Evolutionary conservation across 2,113 vertebrate species (phyloP), one percentile per base, ranked within the genome.

Genomic region (Jaculus jaculus): DNA sequence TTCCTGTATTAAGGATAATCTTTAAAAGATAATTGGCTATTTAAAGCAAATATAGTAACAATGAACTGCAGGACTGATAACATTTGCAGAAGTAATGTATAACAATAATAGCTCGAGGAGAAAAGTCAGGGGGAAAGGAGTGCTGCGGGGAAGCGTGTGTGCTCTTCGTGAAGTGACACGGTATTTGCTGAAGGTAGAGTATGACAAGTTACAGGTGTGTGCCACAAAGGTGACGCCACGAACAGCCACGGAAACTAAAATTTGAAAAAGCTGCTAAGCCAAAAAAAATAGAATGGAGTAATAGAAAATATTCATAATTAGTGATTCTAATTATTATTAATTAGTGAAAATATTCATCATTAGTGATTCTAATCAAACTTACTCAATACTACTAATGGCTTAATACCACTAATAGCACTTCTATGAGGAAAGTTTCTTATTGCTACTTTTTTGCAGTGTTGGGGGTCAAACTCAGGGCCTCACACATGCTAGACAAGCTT

Each of bases 281-380:
- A 39, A 71, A 9, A 71, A 9, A 60, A 42, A 84, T 81, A 78
- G 81, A 78, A 86, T 74, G 26, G 11, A 54, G 13, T 54, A 16
- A 54, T 23, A 80, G 79, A 69, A 75, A 84, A 30, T 68, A 82
- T 86, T 90, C 83, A 12, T 74, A 39, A 88, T 51, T 86, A 63
- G 61, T n/a, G n/a, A n/a, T n/a, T n/a, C n/a, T n/a, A n/a, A n/a
- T n/a, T n/a, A n/a, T n/a, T n/a, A n/a, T n/a, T n/a, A n/a, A n/a
- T n/a, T n/a, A n/a, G n/a, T n/a, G 79, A 69, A 75, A 84, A 30
- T 68, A 82, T 86, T 90, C 83, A 12, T 74, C n/a, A 88, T 51
- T 86, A 63, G 61, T n/a, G n/a, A n/a, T 54, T 54, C 54, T 54
- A 47, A 54, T 54, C 10, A 54, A 54, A 12, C 54, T 54, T 54